Evolutionary conservation across 2,888 invertebrate species (phyloP).

Genomic region (Hipparchia semele): DNA sequence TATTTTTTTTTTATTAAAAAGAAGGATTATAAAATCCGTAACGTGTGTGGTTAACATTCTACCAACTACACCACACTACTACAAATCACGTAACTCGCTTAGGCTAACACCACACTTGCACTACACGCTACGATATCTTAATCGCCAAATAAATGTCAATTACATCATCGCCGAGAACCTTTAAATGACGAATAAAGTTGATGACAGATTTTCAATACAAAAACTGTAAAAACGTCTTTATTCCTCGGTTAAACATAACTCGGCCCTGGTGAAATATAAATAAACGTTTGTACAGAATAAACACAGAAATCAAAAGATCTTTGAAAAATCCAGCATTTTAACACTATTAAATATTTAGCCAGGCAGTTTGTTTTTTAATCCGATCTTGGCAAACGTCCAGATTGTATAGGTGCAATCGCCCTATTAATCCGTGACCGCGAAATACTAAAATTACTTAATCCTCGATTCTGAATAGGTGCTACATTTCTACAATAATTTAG

Average conservation of each 20-base stretch:
- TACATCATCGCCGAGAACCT: too few species aligned
- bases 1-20: too few species aligned
- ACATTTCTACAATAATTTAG: too few species aligned
- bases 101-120: slow-evolving; percentile 39
- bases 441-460: not conserved
- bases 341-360: not conserved
- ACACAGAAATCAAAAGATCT: not conserved
- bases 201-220: too few species aligned
- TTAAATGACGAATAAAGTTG: too few species aligned
- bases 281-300: not conserved
- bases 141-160: not conserved
- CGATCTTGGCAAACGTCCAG: not conserved
- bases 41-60: not conserved
- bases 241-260: too few species aligned
- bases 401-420: not conserved
- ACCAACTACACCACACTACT: slow-evolving; percentile 36
- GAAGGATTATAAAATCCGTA: not conserved
- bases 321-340: not conserved
- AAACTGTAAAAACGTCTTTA: too few species aligned
- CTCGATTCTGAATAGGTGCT: too few species aligned
- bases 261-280: too few species aligned
- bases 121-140: slow-evolving; percentile 7
- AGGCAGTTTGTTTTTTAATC: not conserved
- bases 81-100: slow-evolving; percentile 20
- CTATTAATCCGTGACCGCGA: not conserved